Evolutionary conservation across 2,113 vertebrate genomes (phyloP), one percentile per base, ranked within the genome.

Genomic region (Oryzias woworae): DNA sequence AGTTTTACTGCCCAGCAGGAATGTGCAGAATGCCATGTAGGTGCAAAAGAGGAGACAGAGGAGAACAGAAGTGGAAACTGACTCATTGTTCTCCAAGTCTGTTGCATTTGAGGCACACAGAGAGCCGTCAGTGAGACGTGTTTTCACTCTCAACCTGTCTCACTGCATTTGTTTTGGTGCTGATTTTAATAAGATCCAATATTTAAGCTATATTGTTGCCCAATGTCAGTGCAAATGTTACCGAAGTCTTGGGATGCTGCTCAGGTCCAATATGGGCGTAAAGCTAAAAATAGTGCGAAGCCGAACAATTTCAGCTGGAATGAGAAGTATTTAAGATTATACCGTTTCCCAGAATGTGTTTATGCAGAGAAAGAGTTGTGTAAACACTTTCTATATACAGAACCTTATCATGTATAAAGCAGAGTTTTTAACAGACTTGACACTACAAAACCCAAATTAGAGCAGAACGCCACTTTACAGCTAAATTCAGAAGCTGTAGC

Each of bases 291-390:
- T 22, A 78, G 51, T 47, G 20, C 22, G 10, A 42, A 14, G 20
- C 22, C 31, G 49, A 69, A 65, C 52, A 69, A 75, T 78, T 74
- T 80, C 57, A 53, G 57, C 36, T 50, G 66, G 80, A 86, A 88
- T 83, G 71, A 62, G 43, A 77, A 79, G 69, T 82, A 85, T 81
- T 70, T 56, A 53, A 68, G 66, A 69, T 81, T 71, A 73, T 61
- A 63, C 50, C 28, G 72, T 77, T 75, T 66, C 72, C 66, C 2
- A 44, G 56, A 63, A 78, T 71, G 65, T 84, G 77, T 85, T 87
- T 82, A 77, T 85, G 48, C 44, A 53, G 31, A 4, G 65, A 50
- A 76, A 61, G 66, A 66, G 71, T 66, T 68, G 28, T 69, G 73
- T 71, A 82, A 84, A 87, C 73, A 68, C 36, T 28, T 65, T 60